Percentiles rank a stretch among this genome's conserved stretches.
phyloP scores from a whole-genome alignment of 92 coral and sea anemone species.

The Ricordea florida region DNA sequence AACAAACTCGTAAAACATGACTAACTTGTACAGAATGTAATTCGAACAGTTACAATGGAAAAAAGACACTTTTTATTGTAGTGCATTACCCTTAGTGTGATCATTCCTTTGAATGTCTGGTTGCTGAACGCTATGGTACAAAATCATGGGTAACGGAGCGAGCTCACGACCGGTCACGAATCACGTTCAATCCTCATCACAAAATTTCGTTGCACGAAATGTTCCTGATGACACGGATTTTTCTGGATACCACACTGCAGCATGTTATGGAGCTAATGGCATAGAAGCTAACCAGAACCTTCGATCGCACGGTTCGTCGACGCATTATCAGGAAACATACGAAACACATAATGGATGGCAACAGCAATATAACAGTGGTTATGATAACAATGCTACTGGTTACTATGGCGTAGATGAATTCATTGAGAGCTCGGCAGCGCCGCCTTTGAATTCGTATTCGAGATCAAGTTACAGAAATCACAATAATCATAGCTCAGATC shows the following conservation, averaged over 20 bases:
- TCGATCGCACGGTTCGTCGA: not conserved
- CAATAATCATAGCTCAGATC: not conserved
- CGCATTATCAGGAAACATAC: not conserved
- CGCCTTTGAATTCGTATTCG: conserved; percentile 3
- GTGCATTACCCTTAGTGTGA: too few species aligned
- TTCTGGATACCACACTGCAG: not conserved
- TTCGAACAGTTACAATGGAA: too few species aligned
- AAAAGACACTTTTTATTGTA: too few species aligned
- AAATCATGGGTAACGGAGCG: conserved; percentile 36
- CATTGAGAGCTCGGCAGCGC: conserved; percentile 49
- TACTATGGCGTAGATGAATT: conserved; percentile 18
- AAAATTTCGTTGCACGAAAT: not conserved
- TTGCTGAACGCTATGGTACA: not conserved
- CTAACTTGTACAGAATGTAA: too few species aligned
- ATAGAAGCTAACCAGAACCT: not conserved
- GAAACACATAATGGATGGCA: not conserved
- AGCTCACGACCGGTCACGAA: conserved; percentile 31
- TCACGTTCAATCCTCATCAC: too few species aligned
- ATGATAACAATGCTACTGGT: not conserved
- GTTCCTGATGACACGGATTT: not conserved
- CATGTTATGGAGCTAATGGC: conserved; percentile 7
- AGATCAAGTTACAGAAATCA: not conserved
- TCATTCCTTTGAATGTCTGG: too few species aligned
- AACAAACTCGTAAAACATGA: too few species aligned
- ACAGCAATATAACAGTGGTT: not conserved